Percentiles rank a stretch among this genome's conserved stretches.
Evolutionary conservation across 2,888 invertebrate species (phyloP).

Genomic region (Gari tellinella): DNA sequence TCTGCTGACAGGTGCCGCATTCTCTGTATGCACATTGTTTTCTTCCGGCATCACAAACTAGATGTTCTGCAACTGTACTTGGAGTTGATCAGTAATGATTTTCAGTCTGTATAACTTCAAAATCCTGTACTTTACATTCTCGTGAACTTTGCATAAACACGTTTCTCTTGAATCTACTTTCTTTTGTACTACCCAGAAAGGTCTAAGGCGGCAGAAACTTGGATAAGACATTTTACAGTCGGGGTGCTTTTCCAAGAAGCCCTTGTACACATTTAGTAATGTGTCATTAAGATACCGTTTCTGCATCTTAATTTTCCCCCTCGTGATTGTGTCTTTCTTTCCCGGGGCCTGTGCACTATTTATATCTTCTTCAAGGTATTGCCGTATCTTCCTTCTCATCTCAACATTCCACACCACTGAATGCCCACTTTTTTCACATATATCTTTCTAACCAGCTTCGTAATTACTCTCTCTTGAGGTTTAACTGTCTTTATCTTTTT

Average conservation of each 20-base stretch:
- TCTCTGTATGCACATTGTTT: constrained; percentile 34
- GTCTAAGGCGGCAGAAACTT: constrained; percentile 46
- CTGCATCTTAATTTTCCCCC: constrained; percentile 46
- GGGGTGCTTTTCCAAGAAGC: constrained; percentile 27
- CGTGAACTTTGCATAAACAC: constrained; percentile 52
- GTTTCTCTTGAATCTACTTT: constrained; percentile 41
- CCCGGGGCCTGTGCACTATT: constrained; percentile 48
- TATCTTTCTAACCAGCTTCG: not conserved
- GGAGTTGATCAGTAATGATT: not conserved
- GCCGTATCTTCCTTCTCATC: constrained; percentile 12
- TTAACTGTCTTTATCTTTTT: too few relatives aligned
- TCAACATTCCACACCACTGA: constrained; percentile 10
- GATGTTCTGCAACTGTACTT: not conserved
- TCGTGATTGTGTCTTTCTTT: constrained; percentile 47
- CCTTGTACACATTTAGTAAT: constrained; percentile 36
- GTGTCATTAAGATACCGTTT: constrained; percentile 52
- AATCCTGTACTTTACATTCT: constrained; percentile 32
- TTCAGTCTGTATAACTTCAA: constrained; percentile 17
- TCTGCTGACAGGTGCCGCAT: constrained; percentile 30
- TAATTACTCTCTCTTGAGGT: not conserved
- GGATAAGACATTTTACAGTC: constrained; percentile 45
- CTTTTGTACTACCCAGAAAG: constrained; percentile 54
- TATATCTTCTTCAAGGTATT: constrained; percentile 45
- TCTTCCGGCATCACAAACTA: constrained; percentile 14
- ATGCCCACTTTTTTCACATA: constrained; percentile 2